A percentile compares a stretch with the other conserved stretches of the same genome.
Conservation (phyloP, 2,888 invertebrate species). For the Perdita meconis region DNA sequence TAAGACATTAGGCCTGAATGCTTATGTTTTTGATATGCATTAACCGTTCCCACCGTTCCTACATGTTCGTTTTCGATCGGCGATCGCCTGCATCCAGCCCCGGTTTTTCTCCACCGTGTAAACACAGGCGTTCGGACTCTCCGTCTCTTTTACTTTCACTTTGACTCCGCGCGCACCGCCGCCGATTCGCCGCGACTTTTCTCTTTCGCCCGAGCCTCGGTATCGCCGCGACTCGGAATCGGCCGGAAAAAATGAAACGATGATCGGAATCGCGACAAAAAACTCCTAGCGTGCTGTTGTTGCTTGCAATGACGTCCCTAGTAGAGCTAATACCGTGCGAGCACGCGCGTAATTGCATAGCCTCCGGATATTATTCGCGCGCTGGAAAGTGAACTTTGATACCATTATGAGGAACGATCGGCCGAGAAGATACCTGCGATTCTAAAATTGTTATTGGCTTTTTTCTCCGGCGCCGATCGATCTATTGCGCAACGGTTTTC, state of each 20-base stretch:
- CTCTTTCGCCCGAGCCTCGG: no score
- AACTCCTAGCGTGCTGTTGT: neutral
- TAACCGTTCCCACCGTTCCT: no score
- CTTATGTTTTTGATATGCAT: no score
- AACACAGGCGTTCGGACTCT: neutral
- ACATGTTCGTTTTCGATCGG: neutral
- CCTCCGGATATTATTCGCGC: slow-evolving; percentile 47
- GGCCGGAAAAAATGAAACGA: neutral
- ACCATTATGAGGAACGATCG: slow-evolving; percentile 38
- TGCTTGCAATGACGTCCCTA: neutral
- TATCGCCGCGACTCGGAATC: neutral
- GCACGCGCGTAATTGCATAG: slow-evolving; percentile 14
- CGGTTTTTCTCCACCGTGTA: neutral
- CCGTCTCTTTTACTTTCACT: slow-evolving; percentile 57
- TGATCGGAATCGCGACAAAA: neutral
- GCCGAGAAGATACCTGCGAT: slow-evolving; percentile 22
- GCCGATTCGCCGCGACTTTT: slow-evolving; percentile 13
- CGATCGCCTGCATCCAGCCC: neutral
- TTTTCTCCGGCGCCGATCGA: slow-evolving; percentile 4
- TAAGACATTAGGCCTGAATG: no score
- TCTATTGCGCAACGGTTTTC: slow-evolving; percentile 31
- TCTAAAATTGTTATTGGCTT: slow-evolving; percentile 12
- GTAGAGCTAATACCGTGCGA: neutral
- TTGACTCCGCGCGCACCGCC: slow-evolving; percentile 8
- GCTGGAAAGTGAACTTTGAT: slow-evolving; percentile 56